Evolutionary conservation across 2,113 vertebrate genomes (phyloP), one percentile per base, ranked within the genome.

Genomic region (Myotis brandtii): DNA sequence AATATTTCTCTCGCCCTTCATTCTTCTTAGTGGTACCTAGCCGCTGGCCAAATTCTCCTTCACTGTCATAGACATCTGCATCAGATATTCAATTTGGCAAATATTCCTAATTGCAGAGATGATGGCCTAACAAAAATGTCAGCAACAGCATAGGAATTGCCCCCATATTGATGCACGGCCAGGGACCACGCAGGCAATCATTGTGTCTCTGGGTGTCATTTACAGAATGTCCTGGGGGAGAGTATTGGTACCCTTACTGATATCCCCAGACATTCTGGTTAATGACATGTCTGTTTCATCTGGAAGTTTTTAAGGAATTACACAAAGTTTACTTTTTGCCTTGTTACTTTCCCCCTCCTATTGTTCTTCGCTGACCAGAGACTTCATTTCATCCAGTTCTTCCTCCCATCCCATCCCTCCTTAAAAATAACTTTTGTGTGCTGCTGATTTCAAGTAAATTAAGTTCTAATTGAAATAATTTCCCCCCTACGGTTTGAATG

Each of bases 401-500:
- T 81, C 43, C 13, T 91, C 50, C 37, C 14, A 11, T 6, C 13
- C 30, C 16, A 40, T 46, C 6, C 72, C 18, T 93, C 20, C 9
- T 27, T 27, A 91, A 91, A 80, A 64, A 21, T n/a, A 85, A 52
- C 62, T 89, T 82, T 93, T 52, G 48, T 94, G 62, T 93, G 69
- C 46, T 91, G 8, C 87, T 46, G 32, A 75, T 92, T 96, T 90
- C 52, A 95, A 73, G 17, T 67, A 89, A 93, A 83, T 92, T 95
- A 94, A 43, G 2, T 92, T 93, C 84, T 91, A 79, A 86, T 92
- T 92, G 91, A 95, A 92, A 79, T 92, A 80, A 75, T 87, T 94
- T 97, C 81, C 40, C 89, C 30, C 20, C 59, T 87, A 83, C 50
- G 46, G 23, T 94, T 92, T 90, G 70, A 92, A 88, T 95, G 77